phyloP scores from a whole-genome alignment of 2,888 invertebrate species.

The Drosophila fungiperda region DNA sequence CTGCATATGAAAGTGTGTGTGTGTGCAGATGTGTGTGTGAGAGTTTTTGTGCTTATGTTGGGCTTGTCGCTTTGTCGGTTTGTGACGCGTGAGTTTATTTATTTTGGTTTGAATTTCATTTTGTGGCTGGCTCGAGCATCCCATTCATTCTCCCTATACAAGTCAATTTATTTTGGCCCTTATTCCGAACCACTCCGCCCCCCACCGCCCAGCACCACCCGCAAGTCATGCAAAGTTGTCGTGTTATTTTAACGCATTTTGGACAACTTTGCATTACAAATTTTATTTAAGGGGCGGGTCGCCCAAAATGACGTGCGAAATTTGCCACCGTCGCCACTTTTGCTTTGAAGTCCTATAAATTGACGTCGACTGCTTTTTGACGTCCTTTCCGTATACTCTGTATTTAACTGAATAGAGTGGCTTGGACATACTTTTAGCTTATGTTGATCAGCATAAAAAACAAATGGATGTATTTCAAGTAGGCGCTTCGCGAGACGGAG shows the following conservation, averaged over 20 bases:
- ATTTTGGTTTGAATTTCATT: constrained; percentile 71
- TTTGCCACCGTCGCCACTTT: constrained; percentile 32
- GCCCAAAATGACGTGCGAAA: constrained; percentile 68
- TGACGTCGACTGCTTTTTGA: constrained; percentile 49
- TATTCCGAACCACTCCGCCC: background rate
- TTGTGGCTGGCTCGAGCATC: constrained; percentile 55
- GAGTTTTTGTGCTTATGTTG: constrained; percentile 5
- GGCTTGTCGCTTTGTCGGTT: constrained; percentile 19
- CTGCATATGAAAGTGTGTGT: background rate
- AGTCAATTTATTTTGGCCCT: constrained; percentile 37
- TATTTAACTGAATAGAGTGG: background rate
- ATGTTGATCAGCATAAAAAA: background rate
- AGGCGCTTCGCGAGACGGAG: background rate
- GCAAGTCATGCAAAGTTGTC: background rate
- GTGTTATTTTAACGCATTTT: constrained; percentile 63
- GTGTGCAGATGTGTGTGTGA: constrained; percentile 19
- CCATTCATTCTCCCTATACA: constrained; percentile 19
- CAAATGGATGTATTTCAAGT: background rate
- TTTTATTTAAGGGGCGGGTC: constrained; percentile 36
- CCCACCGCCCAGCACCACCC: background rate
- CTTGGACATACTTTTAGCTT: background rate
- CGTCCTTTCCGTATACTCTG: constrained; percentile 25
- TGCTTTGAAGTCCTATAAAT: constrained; percentile 63
- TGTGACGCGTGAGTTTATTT: constrained; percentile 65
- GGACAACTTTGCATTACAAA: constrained; percentile 70